Conservation (phyloP, 2,113 vertebrate genomes). For the Hippocampus comes region DNA sequence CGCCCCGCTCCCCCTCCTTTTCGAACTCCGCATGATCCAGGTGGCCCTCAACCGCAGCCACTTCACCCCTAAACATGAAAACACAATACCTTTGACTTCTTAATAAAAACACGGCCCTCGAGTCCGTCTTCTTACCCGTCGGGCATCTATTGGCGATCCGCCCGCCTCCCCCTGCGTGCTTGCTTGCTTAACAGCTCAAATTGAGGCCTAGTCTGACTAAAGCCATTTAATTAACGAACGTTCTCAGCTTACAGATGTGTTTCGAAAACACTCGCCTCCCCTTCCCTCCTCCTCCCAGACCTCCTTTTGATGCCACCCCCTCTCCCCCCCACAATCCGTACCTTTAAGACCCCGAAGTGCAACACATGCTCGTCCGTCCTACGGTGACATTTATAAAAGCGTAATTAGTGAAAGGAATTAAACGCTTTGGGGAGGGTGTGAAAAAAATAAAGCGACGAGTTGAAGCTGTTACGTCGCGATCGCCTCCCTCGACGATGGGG, state of each 20-base stretch:
- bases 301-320: constrained; percentile 32
- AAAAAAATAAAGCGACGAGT: constrained; percentile 41
- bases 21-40: constrained; percentile 50
- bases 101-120: constrained; percentile 66
- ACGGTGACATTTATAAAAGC: constrained; percentile 56
- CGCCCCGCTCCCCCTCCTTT: constrained; percentile 2
- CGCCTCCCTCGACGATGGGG: constrained; percentile 59
- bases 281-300: constrained; percentile 42
- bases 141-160: constrained; percentile 60
- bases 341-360: constrained; percentile 38
- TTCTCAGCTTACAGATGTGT: constrained; percentile 73
- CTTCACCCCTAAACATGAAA: constrained; percentile 10
- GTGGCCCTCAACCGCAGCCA: constrained; percentile 43
- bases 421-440: constrained; percentile 21
- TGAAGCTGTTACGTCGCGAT: constrained; percentile 37
- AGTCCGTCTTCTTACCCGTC: constrained; percentile 63
- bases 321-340: constrained; percentile 33
- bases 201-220: constrained; percentile 74
- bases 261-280: constrained; percentile 63
- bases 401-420: constrained; percentile 64
- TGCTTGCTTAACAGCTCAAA: constrained; percentile 63
- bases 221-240: constrained; percentile 79
- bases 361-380: constrained; percentile 58
- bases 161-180: constrained; percentile 53
- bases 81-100: constrained; percentile 31